These are phyloP conservation scores for Operophtera brumata DNA, from an alignment of 2,888 invertebrate species.

Conservation along the genomic window DNA sequence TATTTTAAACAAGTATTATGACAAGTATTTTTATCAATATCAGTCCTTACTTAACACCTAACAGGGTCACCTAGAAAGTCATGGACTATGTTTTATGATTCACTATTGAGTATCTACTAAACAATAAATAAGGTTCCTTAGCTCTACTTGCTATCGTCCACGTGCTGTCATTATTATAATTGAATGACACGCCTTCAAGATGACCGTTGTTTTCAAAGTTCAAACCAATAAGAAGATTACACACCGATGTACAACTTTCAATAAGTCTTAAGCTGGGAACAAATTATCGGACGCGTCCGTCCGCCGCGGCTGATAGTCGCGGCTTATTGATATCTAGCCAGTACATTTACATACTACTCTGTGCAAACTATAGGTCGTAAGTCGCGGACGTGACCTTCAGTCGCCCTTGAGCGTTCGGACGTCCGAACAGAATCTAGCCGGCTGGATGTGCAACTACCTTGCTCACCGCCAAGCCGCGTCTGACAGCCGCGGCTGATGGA, in stretches of 20 bases:
- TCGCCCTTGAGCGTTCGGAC: no score
- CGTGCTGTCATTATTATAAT: slow-evolving; percentile 22
- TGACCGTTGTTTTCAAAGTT: slow-evolving; percentile 36
- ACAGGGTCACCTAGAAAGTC: slow-evolving; percentile 44
- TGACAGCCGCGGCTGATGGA: no score
- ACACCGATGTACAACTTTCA: slow-evolving; percentile 38
- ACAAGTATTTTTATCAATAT: slow-evolving; percentile 66
- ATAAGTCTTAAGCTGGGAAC: slow-evolving; percentile 14
- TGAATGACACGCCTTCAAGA: slow-evolving; percentile 16
- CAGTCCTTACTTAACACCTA: slow-evolving; percentile 78
- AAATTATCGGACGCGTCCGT: no score
- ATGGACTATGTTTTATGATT: slow-evolving; percentile 40
- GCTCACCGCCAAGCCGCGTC: no score
- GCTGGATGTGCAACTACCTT: no score
- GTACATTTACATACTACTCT: no score
- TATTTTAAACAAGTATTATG: slow-evolving; percentile 33
- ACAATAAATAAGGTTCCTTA: slow-evolving; percentile 54
- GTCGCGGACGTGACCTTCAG: no score
- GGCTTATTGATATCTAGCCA: no score
- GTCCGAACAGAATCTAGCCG: no score
- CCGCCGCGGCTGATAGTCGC: no score
- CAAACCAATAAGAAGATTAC: slow-evolving; percentile 43
- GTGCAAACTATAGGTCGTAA: no score
- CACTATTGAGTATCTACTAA: slow-evolving; percentile 52
- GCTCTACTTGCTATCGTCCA: slow-evolving; percentile 17